phyloP scores from a whole-genome alignment of 1,140 invertebrate genomes.

The Halotydeus destructor region DNA sequence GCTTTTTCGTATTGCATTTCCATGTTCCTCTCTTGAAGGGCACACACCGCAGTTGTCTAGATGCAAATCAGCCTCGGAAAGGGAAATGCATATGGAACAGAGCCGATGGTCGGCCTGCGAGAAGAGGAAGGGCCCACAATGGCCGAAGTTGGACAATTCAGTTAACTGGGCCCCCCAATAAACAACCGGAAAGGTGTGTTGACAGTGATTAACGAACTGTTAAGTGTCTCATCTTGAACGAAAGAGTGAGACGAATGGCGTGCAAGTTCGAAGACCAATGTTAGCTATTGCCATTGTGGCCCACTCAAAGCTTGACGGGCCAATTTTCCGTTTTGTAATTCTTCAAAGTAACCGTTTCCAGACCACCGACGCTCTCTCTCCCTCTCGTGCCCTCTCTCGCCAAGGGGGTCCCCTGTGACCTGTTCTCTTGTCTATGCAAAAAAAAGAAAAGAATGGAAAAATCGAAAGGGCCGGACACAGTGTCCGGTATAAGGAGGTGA shows the following conservation, averaged over 20 bases:
- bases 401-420: too few relatives aligned
- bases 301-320: background rate
- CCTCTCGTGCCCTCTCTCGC: background rate
- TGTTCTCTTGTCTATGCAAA: background rate
- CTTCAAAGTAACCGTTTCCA: background rate
- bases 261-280: background rate
- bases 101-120: too few relatives aligned
- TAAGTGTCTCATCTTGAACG: background rate
- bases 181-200: background rate
- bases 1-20: too few relatives aligned
- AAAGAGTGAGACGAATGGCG: background rate
- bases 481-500: background rate
- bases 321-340: too few relatives aligned
- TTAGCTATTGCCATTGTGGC: background rate
- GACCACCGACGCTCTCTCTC: background rate
- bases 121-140: too few relatives aligned
- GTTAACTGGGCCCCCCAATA: background rate
- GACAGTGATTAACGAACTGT: background rate
- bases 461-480: background rate
- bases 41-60: too few relatives aligned
- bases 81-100: too few relatives aligned
- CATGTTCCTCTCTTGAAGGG: too few relatives aligned
- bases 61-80: too few relatives aligned
- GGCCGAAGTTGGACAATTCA: too few relatives aligned
- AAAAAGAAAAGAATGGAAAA: background rate